Evolutionary conservation across 2,797 vertebrate genomes (phyloP).

Genomic region (Ara ararauna): DNA sequence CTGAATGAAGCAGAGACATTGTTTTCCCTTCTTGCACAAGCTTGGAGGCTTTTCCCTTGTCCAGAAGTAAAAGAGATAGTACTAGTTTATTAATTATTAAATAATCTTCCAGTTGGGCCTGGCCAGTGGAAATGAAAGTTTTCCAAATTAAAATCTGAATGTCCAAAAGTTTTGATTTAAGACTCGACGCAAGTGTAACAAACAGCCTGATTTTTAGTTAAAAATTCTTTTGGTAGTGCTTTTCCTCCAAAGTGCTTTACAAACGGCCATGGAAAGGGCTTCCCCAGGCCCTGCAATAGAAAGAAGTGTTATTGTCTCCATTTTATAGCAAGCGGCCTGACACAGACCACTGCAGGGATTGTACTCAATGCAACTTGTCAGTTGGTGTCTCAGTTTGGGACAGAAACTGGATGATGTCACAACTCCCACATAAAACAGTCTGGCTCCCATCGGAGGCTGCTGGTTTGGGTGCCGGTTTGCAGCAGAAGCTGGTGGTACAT

Average conservation of each 20-base stretch:
- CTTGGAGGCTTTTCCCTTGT: rapidly evolving
- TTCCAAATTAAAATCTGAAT: not conserved
- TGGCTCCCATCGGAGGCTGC: not conserved
- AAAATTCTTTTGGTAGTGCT: rapidly evolving
- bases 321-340: not conserved
- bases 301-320: not conserved
- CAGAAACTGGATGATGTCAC: not conserved
- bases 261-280: not conserved
- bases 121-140: not conserved
- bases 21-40: not conserved
- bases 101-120: not conserved
- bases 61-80: not conserved
- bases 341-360: not conserved
- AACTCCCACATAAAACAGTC: not conserved
- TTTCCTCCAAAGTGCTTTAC: not conserved
- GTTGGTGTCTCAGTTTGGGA: not conserved
- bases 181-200: not conserved
- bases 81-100: not conserved
- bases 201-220: not conserved
- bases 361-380: not conserved
- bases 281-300: not conserved
- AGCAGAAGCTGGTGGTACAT: not conserved
- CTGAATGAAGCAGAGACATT: rapidly evolving
- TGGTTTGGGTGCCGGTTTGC: not conserved
- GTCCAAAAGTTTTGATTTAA: not conserved